Evolutionary conservation across 1,140 invertebrate species (phyloP), one percentile per base, ranked within the genome.

Genomic region (Manduca sexta): DNA sequence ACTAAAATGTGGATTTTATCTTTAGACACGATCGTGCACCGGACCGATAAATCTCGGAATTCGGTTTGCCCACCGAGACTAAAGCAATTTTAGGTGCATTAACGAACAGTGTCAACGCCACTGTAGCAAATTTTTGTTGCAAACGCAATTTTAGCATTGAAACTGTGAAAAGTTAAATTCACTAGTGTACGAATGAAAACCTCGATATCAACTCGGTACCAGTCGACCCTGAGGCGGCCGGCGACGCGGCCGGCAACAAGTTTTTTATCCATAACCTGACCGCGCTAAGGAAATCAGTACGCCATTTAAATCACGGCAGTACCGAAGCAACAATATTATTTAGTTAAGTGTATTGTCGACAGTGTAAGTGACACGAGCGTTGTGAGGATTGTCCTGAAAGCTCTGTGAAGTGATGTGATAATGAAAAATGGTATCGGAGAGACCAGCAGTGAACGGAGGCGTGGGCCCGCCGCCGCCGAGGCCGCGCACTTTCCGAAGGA

Each of bases 371-470:
- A 5, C n/a, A 35, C 13, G n/a, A 35, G 13, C 5, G n/a, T n/a
- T n/a, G n/a, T n/a, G 33, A 35, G n/a, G 7, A n/a, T 35, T 35
- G 33, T 35, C 13, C n/a, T 45, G 15, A 40, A 8, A 17, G n/a
- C 11, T 13, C n/a, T 12, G 59, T 72, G 57, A 51, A 59, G 49
- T 53, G 43, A 64, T 60, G 58, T 59, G 60, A 81, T 73, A 68
- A 74, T 82, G 79, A 72, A 85, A 77, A 81, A 87, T 87, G 86
- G 71, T 82, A 72, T 74, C 72, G 68, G 84, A 86, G 57, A 72
- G 66, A 61, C 68, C 61, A 52, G 64, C 69, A 52, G 56, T 73
- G 60, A 71, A 68, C 49, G 70, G 72, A 51, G 67, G 64, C 37
- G 62, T 64, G 47, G 62, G 66, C 44, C 70, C 74, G 48, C 73